Conservation (phyloP, 2,797 vertebrate genomes). For the Ctenopoma multispine region DNA sequence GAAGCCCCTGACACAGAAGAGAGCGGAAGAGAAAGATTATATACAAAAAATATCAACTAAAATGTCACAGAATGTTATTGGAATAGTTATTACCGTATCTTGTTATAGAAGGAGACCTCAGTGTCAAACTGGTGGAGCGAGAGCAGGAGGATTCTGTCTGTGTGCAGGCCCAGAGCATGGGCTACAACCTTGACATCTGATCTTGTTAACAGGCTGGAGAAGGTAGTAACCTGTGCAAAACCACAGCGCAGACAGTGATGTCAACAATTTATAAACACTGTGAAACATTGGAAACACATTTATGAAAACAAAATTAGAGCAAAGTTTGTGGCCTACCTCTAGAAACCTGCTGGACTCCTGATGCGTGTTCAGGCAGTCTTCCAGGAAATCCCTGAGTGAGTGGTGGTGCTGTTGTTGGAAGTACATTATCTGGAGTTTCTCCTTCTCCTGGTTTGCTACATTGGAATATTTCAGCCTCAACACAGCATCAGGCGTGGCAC, state of each 20-base stretch:
- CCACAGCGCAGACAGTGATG: conserved; percentile 4
- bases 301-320: neutral
- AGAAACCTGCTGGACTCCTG: conserved; percentile 70
- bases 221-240: conserved; percentile 79
- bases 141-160: conserved; percentile 73
- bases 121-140: conserved; percentile 87
- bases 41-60: neutral
- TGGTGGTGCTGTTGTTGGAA: conserved; percentile 81
- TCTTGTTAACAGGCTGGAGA: conserved; percentile 83
- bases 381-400: conserved; percentile 79
- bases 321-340: conserved; percentile 71
- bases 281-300: neutral
- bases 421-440: conserved; percentile 76
- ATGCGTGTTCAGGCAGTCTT: conserved; percentile 54
- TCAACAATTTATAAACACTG: neutral
- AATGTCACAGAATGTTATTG: neutral
- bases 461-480: conserved; percentile 81
- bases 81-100: conserved; percentile 71
- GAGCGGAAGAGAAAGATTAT: neutral
- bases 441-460: conserved; percentile 73
- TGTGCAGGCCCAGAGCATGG: conserved; percentile 64
- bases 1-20: conserved; percentile 70
- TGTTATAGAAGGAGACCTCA: conserved; percentile 83
- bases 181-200: conserved; percentile 73
- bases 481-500: conserved; percentile 84